phyloP scores from a whole-genome alignment of 2,888 invertebrate species.

The Microplitis deprimator region DNA sequence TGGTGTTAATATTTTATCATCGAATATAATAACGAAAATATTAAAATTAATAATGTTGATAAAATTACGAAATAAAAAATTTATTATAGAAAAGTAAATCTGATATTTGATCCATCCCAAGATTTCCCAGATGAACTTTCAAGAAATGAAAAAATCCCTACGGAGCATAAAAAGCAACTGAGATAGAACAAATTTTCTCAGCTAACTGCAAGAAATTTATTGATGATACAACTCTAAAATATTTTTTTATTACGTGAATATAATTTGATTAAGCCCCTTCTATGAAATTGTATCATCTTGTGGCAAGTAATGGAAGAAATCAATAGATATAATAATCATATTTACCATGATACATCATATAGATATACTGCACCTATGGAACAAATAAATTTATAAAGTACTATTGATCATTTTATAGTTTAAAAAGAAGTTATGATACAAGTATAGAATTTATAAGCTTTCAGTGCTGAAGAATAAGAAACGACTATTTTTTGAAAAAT shows the following conservation, averaged over 20 bases:
- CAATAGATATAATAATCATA: background rate
- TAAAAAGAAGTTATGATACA: background rate
- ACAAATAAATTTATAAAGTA: background rate
- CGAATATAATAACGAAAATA: background rate
- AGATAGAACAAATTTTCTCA: background rate
- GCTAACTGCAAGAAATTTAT: background rate
- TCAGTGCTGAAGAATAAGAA: background rate
- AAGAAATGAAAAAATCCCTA: background rate
- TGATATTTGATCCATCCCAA: background rate
- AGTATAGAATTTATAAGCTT: background rate
- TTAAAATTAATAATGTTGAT: background rate
- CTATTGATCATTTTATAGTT: background rate
- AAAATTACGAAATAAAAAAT: background rate
- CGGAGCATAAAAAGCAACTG: background rate
- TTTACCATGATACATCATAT: background rate
- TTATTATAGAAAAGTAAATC: background rate
- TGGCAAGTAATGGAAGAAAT: background rate
- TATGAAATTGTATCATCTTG: background rate
- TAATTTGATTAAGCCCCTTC: background rate
- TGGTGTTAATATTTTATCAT: background rate
- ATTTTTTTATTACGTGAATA: background rate
- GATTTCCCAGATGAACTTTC: slow-evolving; percentile 1
- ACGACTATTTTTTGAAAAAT: background rate
- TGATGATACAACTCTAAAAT: background rate
- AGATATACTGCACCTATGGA: background rate